These are phyloP conservation scores for Xenentodon cancila DNA, from an alignment of 2,797 vertebrate genomes.

Conservation along the genomic window DNA sequence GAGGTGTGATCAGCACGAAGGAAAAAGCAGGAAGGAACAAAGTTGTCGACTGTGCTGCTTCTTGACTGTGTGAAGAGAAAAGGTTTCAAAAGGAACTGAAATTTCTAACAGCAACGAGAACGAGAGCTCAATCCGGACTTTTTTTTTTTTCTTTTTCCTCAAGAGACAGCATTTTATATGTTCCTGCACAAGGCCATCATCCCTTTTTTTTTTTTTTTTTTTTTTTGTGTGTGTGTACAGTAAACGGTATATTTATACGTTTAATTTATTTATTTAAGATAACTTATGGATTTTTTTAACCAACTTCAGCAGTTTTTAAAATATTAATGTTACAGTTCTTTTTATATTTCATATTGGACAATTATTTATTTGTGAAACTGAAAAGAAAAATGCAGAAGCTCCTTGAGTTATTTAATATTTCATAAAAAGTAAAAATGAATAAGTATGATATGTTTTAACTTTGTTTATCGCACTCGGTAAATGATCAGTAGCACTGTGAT, in stretches of 20 bases:
- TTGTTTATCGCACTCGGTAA: conserved; percentile 41
- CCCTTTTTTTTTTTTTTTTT: conserved; percentile 38
- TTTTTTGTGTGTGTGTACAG: conserved; percentile 72
- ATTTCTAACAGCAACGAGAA: conserved; percentile 48
- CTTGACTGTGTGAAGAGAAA: conserved; percentile 60
- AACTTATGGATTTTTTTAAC: conserved; percentile 83
- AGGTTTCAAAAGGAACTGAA: conserved; percentile 34
- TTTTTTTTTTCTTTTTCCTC: conserved; percentile 55
- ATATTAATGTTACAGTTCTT: conserved; percentile 73
- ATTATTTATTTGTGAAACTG: conserved; percentile 76
- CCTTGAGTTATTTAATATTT: conserved; percentile 40
- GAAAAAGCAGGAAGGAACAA: conserved; percentile 32
- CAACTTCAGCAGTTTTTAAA: conserved; percentile 69
- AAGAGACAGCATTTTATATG: conserved; percentile 75
- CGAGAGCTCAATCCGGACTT: conserved; percentile 65
- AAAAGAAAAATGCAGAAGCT: conserved; percentile 38
- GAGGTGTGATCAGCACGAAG: conserved; percentile 46
- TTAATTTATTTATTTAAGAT: conserved; percentile 88
- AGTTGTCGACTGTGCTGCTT: conserved; percentile 70
- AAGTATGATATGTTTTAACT: conserved; percentile 29
- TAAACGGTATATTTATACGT: conserved; percentile 82
- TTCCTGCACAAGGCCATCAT: conserved; percentile 64
- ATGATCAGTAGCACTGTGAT: conserved; percentile 72
- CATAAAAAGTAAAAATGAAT: conserved; percentile 3
- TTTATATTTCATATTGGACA: conserved; percentile 71